A percentile compares a stretch with the other conserved stretches of the same genome.
phyloP scores from a whole-genome alignment of 2,888 invertebrate genomes.

The Sylvicola cinctus region DNA sequence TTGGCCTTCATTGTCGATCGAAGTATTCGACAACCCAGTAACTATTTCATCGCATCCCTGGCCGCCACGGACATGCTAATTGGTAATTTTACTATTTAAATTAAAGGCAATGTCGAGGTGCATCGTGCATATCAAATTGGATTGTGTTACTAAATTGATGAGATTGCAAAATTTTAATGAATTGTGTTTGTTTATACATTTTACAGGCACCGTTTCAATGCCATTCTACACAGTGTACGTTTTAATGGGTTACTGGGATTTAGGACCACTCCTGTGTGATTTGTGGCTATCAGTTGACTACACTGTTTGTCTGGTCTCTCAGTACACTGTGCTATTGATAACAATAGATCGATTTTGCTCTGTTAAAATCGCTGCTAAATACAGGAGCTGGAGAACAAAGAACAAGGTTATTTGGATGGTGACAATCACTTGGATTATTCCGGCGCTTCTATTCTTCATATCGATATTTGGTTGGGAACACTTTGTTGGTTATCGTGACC shows the following conservation, averaged over 20 bases:
- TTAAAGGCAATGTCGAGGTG: too few relatives aligned
- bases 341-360: slow-evolving; percentile 98
- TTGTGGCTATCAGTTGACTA: slow-evolving; percentile 98
- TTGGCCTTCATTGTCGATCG: slow-evolving; percentile 88
- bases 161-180: too few relatives aligned
- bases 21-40: slow-evolving; percentile 88
- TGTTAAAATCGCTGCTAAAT: slow-evolving; percentile 93
- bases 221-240: slow-evolving; percentile 98
- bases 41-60: slow-evolving; percentile 96
- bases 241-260: slow-evolving; percentile 88
- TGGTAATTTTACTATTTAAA: too few relatives aligned
- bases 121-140: too few relatives aligned
- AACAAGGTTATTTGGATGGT: slow-evolving; percentile 89
- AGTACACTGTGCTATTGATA: slow-evolving; percentile 95
- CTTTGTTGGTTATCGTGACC: slow-evolving; percentile 80
- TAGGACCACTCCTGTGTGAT: slow-evolving; percentile 90
- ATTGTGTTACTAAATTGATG: too few relatives aligned
- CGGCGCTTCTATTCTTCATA: slow-evolving; percentile 87
- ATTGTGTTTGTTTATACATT: too few relatives aligned
- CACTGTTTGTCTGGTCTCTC: slow-evolving; percentile 95
- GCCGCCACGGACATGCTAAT: slow-evolving; percentile 95
- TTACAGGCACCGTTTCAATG: slow-evolving; percentile 85
- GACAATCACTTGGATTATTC: slow-evolving; percentile 90
- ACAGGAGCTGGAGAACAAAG: slow-evolving; percentile 92
- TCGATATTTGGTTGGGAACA: slow-evolving; percentile 99